Evolutionary conservation across 2,797 vertebrate species (phyloP).

Genomic region (Fratercula arctica): DNA sequence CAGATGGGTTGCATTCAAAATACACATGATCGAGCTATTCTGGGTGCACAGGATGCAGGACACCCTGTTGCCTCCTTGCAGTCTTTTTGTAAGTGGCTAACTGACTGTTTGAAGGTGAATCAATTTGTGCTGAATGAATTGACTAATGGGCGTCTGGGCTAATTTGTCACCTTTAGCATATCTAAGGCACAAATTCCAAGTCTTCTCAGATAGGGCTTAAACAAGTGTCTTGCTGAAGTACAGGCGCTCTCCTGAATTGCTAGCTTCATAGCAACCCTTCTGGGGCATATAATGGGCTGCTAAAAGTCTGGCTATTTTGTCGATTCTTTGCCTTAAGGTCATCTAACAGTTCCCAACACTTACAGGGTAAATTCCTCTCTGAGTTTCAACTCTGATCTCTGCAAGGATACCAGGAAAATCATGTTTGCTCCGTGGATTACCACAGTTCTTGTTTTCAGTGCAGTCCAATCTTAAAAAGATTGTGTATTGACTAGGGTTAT

Average conservation of each 20-base stretch:
- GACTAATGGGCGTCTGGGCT: background rate
- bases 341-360: background rate
- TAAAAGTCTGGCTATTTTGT: background rate
- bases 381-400: background rate
- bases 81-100: background rate
- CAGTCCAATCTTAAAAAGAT: background rate
- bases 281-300: background rate
- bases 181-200: background rate
- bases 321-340: background rate
- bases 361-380: background rate
- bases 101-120: background rate
- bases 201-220: background rate
- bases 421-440: background rate
- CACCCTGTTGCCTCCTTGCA: background rate
- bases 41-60: background rate
- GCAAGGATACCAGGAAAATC: background rate
- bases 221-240: background rate
- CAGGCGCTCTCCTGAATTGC: background rate
- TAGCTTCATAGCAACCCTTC: background rate
- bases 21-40: fast-evolving
- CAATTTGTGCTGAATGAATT: background rate
- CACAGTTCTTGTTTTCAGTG: background rate
- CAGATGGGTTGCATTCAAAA: background rate
- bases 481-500: background rate
- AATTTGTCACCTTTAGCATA: background rate